phyloP scores from a whole-genome alignment of 2,113 vertebrate genomes.

The Vidua macroura region DNA sequence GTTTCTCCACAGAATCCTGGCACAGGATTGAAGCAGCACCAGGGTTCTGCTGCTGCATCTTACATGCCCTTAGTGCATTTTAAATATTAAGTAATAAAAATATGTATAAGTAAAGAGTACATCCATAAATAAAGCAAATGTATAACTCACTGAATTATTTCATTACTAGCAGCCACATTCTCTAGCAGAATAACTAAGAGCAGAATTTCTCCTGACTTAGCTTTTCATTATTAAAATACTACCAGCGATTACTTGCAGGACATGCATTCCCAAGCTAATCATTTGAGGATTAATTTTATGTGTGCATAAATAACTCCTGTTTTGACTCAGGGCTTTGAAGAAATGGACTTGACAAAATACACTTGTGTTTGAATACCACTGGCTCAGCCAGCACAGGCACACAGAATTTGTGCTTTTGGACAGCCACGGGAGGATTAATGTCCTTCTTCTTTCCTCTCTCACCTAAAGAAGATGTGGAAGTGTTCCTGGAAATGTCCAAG shows the following conservation, averaged over 20 bases:
- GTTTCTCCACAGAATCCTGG: background rate
- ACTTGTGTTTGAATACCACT: background rate
- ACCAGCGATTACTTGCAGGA: slow-evolving; percentile 4
- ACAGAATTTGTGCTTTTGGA: background rate
- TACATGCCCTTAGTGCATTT: slow-evolving; percentile 17
- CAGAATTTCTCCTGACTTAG: slow-evolving; percentile 43
- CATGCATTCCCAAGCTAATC: slow-evolving; percentile 9
- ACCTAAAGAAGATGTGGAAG: background rate
- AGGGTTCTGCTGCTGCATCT: background rate
- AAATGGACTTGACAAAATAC: background rate
- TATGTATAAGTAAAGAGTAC: slow-evolving; percentile 62
- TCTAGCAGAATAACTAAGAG: slow-evolving; percentile 31
- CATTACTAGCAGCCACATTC: slow-evolving; percentile 47
- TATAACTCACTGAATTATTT: slow-evolving; percentile 55
- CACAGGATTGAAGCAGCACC: background rate
- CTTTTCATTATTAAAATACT: slow-evolving; percentile 40
- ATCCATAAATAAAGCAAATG: slow-evolving; percentile 61
- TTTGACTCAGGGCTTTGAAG: slow-evolving; percentile 7
- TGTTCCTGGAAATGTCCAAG: background rate
- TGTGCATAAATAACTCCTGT: slow-evolving; percentile 23
- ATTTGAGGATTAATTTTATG: slow-evolving; percentile 34
- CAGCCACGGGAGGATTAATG: background rate
- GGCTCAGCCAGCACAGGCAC: background rate
- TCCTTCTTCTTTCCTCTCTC: background rate
- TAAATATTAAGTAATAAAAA: slow-evolving; percentile 71